Base-by-base conservation (phyloP, 92 coral and sea anemone species). In the Ricordea florida region DNA sequence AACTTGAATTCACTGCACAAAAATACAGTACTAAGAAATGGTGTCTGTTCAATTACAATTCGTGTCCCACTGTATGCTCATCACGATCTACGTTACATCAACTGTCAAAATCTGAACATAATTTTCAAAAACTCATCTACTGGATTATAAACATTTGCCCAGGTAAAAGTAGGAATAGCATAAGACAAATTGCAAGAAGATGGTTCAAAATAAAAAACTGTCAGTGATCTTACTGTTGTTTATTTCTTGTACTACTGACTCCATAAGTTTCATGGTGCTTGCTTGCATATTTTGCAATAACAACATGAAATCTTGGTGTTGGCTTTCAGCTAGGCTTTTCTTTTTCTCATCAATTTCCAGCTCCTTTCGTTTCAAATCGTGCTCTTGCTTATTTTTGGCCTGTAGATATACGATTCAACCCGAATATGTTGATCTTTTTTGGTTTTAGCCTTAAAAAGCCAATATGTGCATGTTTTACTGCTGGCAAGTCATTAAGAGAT, bases 381-480 rank as follows among this genome's bases (percentile, higher is more conserved):
- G 62, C 62, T 28, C 76, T 68, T 68, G 62, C 62, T 50, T 62
- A 48, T 46, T 68, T 68, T 68, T 68, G 33, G 33, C 76, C 44
- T 68, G 76, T 45, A 68, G 76, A 28, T 68, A 68, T 68, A 40
- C 76, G 44, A 68, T 49, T 34, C 13, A 60, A 27, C 50, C 76
- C 46, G 76, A 68, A 38, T 62, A 68, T 68, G 47, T 68, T 68
- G 62, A 68, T 68, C 76, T 68, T 68, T 38, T 68, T 62, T 65
- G 29, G 29, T 32, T 68, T 65, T n/a, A n/a, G n/a, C n/a, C n/a
- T n/a, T n/a, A n/a, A n/a, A n/a, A n/a, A n/a, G n/a, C n/a, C n/a
- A n/a, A n/a, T n/a, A n/a, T n/a, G n/a, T n/a, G n/a, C n/a, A n/a
- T n/a, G n/a, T n/a, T n/a, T n/a, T n/a, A n/a, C n/a, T n/a, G n/a